Conservation (phyloP, 2,888 invertebrate genomes). For the Drosophila longiperda region DNA sequence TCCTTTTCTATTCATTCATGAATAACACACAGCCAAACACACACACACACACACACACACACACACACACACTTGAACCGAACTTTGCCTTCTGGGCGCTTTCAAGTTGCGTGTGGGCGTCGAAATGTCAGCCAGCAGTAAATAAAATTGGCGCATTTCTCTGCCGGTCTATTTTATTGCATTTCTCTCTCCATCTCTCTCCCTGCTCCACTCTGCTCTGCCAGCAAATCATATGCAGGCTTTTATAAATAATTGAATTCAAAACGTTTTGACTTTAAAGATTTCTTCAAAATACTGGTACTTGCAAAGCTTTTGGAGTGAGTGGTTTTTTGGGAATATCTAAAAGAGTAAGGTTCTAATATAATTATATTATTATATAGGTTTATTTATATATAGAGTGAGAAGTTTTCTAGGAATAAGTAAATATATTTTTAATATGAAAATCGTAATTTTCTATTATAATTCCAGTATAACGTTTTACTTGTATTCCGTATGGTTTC, state of each 20-base stretch:
- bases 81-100: conserved; percentile 48
- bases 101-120: conserved; percentile 53
- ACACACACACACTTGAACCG: conserved; percentile 21
- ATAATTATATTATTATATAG: not conserved
- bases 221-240: conserved; percentile 27
- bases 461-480: not conserved
- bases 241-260: not conserved
- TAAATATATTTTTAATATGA: too few species aligned
- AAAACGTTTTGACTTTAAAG: not conserved
- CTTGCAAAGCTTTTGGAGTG: not conserved
- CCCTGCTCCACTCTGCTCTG: not conserved
- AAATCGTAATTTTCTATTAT: not conserved
- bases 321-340: not conserved
- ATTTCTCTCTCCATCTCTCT: not conserved
- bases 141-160: conserved; percentile 65
- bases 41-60: conserved; percentile 23
- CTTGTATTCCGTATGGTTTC: not conserved
- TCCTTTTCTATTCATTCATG: conserved; percentile 45
- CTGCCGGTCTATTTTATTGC: conserved; percentile 24
- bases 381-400: not conserved
- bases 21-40: conserved; percentile 40
- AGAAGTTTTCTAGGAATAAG: not conserved
- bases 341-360: not conserved
- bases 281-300: not conserved
- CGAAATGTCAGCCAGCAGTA: conserved; percentile 71